phyloP scores from a whole-genome alignment of 2,888 invertebrate species.

The Morpho helenor region DNA sequence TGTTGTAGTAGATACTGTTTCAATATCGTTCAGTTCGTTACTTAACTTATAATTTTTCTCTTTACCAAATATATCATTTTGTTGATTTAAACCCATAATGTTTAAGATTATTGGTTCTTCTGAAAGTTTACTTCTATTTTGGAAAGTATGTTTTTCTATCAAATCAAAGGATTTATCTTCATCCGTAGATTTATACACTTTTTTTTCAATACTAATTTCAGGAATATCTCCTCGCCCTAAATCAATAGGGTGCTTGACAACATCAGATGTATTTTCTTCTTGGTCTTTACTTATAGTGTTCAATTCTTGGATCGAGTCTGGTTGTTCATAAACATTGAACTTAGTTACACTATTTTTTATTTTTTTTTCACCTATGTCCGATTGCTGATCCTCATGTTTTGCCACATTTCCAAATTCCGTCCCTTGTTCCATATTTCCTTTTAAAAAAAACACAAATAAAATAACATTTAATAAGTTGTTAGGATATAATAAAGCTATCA shows the following conservation, averaged over 20 bases:
- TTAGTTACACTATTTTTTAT: background rate
- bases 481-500: no score
- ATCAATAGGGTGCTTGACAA: slow-evolving; percentile 26
- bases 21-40: slow-evolving; percentile 1
- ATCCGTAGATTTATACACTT: slow-evolving; percentile 31
- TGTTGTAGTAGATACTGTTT: background rate
- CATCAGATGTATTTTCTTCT: background rate
- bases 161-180: slow-evolving; percentile 39
- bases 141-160: slow-evolving; percentile 21
- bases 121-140: slow-evolving; percentile 1
- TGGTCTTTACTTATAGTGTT: background rate
- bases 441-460: no score
- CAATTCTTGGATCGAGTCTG: background rate
- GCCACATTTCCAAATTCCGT: no score
- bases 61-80: background rate
- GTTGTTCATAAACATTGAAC: background rate
- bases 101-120: slow-evolving; percentile 10
- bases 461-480: no score
- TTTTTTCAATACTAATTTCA: slow-evolving; percentile 14
- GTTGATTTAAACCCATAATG: slow-evolving; percentile 13
- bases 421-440: no score
- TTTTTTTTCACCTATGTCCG: background rate
- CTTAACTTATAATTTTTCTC: background rate
- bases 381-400: no score
- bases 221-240: slow-evolving; percentile 47